Conservation (phyloP, 2,113 vertebrate species). For the Apodemus speciosus region DNA sequence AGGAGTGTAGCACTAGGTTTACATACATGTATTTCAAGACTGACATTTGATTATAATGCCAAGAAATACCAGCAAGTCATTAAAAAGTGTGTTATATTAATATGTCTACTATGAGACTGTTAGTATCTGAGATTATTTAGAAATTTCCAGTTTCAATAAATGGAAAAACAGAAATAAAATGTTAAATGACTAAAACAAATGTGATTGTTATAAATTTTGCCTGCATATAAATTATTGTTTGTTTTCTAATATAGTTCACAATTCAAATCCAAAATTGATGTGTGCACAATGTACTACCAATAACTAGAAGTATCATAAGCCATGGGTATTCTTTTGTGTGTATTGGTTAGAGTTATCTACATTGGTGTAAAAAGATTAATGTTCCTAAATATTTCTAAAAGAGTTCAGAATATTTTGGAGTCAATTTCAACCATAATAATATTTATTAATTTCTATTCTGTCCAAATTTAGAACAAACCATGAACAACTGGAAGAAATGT, state of each 20-base stretch:
- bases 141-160: conserved; percentile 62
- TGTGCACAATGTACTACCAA: conserved; percentile 1
- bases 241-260: conserved; percentile 60
- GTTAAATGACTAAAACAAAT: conserved; percentile 60
- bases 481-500: conserved; percentile 80
- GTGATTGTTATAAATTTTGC: conserved; percentile 60
- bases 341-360: conserved; percentile 16
- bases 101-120: conserved; percentile 39
- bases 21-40: conserved; percentile 58
- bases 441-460: conserved; percentile 51
- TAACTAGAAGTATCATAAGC: conserved; percentile 17
- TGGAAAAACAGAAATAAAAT: conserved; percentile 65
- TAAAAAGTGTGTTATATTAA: conserved; percentile 59
- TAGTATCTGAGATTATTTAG: conserved; percentile 53
- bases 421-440: conserved; percentile 34
- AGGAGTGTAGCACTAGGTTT: conserved; percentile 65
- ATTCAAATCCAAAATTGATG: conserved; percentile 38
- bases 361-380: conserved; percentile 35
- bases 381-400: conserved; percentile 49
- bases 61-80: conserved; percentile 61
- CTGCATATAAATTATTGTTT: conserved; percentile 27
- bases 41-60: conserved; percentile 64
- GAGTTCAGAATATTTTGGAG: conserved; percentile 47
- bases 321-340: background rate
- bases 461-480: conserved; percentile 79